phyloP scores from a whole-genome alignment of 2,113 vertebrate species.

The Odocoileus virginianus region DNA sequence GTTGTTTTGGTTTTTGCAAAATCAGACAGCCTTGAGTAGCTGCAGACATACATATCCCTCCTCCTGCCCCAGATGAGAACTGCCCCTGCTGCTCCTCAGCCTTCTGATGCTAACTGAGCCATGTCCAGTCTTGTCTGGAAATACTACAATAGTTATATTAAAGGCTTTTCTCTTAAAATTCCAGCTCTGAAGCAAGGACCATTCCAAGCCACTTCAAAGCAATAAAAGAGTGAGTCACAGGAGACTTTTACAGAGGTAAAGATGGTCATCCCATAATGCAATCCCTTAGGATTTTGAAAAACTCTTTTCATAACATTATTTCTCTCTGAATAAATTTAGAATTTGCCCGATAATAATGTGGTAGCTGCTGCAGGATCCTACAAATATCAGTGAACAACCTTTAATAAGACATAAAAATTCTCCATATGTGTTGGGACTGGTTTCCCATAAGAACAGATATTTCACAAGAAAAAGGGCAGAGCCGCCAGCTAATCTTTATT shows the following conservation, averaged over 20 bases:
- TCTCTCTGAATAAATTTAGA: slow-evolving; percentile 70
- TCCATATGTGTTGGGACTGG: slow-evolving; percentile 68
- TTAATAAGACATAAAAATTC: slow-evolving; percentile 77
- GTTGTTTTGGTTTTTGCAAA: background rate
- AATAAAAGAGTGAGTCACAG: background rate
- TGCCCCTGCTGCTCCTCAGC: background rate
- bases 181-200: background rate
- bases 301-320: slow-evolving; percentile 67
- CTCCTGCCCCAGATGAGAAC: background rate
- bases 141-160: background rate
- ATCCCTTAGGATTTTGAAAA: slow-evolving; percentile 25
- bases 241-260: background rate
- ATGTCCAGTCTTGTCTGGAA: background rate
- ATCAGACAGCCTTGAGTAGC: background rate
- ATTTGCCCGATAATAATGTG: slow-evolving; percentile 69
- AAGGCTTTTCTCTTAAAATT: slow-evolving; percentile 22
- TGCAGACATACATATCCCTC: background rate
- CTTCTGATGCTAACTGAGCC: background rate
- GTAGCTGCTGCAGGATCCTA: slow-evolving; percentile 63
- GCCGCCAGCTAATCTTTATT: slow-evolving; percentile 76
- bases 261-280: background rate
- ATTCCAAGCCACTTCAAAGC: background rate
- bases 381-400: slow-evolving; percentile 78
- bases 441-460: slow-evolving; percentile 75
- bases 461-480: slow-evolving; percentile 82